Conservation (phyloP, 2,888 invertebrate genomes). For the Mimumesa dahlbomi region DNA sequence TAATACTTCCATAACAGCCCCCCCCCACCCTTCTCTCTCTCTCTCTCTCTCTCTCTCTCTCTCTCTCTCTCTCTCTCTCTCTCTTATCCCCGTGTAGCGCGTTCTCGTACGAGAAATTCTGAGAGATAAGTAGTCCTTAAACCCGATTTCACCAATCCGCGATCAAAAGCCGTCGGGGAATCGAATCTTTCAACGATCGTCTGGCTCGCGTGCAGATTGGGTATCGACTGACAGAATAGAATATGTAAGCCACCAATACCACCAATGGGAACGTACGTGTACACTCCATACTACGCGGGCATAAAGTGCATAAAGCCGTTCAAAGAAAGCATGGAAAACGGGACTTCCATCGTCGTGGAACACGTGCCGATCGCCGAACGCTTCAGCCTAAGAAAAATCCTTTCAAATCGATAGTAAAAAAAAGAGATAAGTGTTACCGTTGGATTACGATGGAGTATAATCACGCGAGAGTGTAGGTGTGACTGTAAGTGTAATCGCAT, state of each 20-base stretch:
- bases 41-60: too few relatives aligned
- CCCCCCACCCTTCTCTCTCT: too few relatives aligned
- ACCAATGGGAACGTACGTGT: not conserved
- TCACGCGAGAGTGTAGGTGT: too few relatives aligned
- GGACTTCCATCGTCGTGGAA: slow-evolving; percentile 18
- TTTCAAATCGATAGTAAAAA: not conserved
- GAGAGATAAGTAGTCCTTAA: slow-evolving; percentile 47
- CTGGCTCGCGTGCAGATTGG: slow-evolving; percentile 56
- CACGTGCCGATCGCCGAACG: slow-evolving; percentile 16
- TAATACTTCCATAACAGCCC: slow-evolving; percentile 14
- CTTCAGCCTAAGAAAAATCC: not conserved
- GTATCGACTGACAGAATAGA: slow-evolving; percentile 52
- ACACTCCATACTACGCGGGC: slow-evolving; percentile 2
- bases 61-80: too few relatives aligned
- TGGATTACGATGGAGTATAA: not conserved
- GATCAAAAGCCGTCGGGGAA: slow-evolving; percentile 54
- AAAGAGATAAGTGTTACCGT: too few relatives aligned
- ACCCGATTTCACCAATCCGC: slow-evolving; percentile 45
- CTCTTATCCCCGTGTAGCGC: slow-evolving; percentile 20
- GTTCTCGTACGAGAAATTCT: slow-evolving; percentile 10
- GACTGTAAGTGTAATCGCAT: too few relatives aligned
- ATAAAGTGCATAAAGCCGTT: slow-evolving; percentile 46
- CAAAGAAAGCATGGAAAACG: slow-evolving; percentile 29
- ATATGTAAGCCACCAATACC: slow-evolving; percentile 42
- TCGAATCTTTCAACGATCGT: slow-evolving; percentile 55